A percentile compares a stretch with the other conserved stretches of the same genome.
Conservation (phyloP, 1,140 invertebrate genomes). For the Euschistus heros region DNA sequence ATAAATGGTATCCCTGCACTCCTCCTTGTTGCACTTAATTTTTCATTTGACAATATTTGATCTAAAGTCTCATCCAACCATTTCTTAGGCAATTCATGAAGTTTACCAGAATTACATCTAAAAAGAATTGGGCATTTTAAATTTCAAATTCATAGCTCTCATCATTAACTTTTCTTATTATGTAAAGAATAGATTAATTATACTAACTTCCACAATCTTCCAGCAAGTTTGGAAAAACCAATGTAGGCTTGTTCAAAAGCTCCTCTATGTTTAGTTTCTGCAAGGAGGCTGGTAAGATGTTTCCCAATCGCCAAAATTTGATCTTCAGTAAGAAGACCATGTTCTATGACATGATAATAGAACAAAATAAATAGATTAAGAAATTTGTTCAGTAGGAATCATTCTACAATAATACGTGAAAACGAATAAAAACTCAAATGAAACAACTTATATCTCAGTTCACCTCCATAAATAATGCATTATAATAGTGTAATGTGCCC, state of each 20-base stretch:
- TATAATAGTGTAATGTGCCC: no score
- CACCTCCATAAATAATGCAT: no score
- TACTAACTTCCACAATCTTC: constrained; percentile 49
- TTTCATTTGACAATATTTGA: constrained; percentile 42
- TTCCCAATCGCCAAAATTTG: constrained; percentile 50
- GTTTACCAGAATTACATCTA: constrained; percentile 37
- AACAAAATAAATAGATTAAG: no score
- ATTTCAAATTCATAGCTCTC: neutral
- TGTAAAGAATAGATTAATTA: neutral
- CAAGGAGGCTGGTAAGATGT: constrained; percentile 58
- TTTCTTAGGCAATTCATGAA: constrained; percentile 51
- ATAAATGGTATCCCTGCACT: constrained; percentile 88
- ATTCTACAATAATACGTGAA: no score
- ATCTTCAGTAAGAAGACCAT: constrained; percentile 33
- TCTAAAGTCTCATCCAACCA: constrained; percentile 61
- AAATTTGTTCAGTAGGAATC: no score
- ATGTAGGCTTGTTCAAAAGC: constrained; percentile 92
- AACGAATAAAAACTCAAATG: no score
- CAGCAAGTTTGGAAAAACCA: constrained; percentile 68
- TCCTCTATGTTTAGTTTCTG: constrained; percentile 81
- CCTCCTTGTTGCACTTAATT: constrained; percentile 69
- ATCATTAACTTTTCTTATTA: neutral
- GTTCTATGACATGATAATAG: neutral
- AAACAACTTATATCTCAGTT: no score
- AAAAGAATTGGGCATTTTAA: constrained; percentile 34